phyloP scores from a whole-genome alignment of 2,113 vertebrate species.

The Saguinus midas region DNA sequence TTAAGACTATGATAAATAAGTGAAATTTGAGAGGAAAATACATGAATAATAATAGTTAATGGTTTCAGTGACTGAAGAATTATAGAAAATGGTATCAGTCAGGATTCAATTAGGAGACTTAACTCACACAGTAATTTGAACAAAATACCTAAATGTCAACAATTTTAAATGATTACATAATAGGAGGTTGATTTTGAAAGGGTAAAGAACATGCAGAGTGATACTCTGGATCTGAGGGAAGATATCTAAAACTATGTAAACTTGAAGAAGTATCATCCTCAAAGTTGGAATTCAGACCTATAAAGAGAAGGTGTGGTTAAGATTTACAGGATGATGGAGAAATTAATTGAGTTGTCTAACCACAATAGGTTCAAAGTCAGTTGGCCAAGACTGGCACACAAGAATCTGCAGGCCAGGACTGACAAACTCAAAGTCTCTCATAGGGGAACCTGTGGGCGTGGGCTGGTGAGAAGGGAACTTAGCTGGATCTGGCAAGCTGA shows the following conservation, averaged over 20 bases:
- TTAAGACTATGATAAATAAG: neutral
- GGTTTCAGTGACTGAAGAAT: neutral
- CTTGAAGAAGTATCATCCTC: neutral
- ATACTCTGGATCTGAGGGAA: neutral
- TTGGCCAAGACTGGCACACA: neutral
- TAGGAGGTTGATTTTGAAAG: neutral
- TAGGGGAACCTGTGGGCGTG: accelerated
- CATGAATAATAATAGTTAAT: neutral
- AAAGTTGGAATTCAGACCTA: neutral
- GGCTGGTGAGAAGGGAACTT: neutral
- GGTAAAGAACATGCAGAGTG: neutral
- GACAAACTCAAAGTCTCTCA: neutral
- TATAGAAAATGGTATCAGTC: neutral
- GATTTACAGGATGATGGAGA: neutral
- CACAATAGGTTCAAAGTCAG: neutral
- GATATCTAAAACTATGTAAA: neutral
- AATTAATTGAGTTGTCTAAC: neutral
- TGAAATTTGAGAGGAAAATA: neutral
- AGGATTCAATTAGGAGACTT: neutral
- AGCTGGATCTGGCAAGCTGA: neutral
- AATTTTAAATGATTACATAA: neutral
- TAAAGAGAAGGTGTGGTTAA: neutral
- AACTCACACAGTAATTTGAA: neutral
- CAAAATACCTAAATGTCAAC: neutral
- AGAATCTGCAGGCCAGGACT: neutral